Conservation (phyloP, 2,113 vertebrate genomes). For the Oceanites oceanicus region DNA sequence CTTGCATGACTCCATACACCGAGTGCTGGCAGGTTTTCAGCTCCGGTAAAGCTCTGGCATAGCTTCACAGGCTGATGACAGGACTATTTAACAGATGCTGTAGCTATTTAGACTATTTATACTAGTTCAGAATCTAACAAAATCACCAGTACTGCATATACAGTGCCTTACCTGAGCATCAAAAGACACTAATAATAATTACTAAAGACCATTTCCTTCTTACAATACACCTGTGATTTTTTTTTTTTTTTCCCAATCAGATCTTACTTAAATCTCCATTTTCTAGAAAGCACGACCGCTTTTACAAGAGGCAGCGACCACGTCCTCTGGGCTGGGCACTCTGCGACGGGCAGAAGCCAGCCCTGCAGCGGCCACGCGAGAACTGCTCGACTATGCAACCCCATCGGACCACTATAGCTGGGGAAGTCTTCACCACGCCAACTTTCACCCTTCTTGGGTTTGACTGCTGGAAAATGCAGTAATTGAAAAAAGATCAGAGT, state of each 20-base stretch:
- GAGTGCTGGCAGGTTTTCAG: background rate
- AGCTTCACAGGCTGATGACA: background rate
- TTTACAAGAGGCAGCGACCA: background rate
- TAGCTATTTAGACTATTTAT: background rate
- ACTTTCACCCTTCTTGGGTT: background rate
- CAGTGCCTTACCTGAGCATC: background rate
- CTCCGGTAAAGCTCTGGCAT: background rate
- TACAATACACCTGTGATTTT: accelerated
- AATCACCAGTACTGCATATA: background rate
- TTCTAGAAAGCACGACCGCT: background rate
- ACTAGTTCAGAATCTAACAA: background rate
- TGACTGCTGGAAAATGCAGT: background rate
- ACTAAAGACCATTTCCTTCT: background rate
- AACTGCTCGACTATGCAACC: background rate
- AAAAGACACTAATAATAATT: background rate
- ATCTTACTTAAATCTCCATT: background rate
- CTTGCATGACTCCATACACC: background rate
- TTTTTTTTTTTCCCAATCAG: background rate
- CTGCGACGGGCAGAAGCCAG: background rate
- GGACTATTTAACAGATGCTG: background rate
- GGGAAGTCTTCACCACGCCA: background rate
- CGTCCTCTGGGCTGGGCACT: background rate
- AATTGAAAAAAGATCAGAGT: background rate
- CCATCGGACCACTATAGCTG: background rate
- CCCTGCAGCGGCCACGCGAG: background rate